phyloP scores from a whole-genome alignment of 2,888 invertebrate genomes.

The Macrosoma leucophasiata region DNA sequence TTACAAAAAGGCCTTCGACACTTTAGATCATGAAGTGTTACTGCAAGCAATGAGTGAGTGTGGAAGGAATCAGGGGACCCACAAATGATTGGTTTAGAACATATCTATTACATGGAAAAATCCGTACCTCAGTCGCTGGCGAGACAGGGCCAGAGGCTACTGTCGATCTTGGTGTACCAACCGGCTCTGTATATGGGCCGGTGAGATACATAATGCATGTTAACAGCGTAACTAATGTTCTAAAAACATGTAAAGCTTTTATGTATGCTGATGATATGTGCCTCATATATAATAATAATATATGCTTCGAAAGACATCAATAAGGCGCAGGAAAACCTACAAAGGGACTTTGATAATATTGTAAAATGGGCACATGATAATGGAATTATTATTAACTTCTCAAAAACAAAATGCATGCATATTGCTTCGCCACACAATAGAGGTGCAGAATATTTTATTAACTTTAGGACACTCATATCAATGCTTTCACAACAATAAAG shows the following conservation, averaged over 20 bases:
- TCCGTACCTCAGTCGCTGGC: too few species aligned
- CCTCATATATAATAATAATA: constrained; percentile 3
- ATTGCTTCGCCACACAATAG: constrained; percentile 5
- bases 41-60: constrained; percentile 21
- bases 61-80: constrained; percentile 19
- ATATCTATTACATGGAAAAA: constrained; percentile 4
- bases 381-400: constrained; percentile 3
- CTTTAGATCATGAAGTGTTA: constrained; percentile 15
- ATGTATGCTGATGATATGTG: constrained; percentile 8
- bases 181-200: constrained; percentile 20
- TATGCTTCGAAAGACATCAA: constrained; percentile 1
- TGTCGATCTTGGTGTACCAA: constrained; percentile 17
- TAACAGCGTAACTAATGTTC: constrained; percentile 19
- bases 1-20: constrained; percentile 22
- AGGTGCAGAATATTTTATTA: too few species aligned
- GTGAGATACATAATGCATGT: constrained; percentile 23
- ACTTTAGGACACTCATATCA: too few species aligned
- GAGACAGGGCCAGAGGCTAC: too few species aligned
- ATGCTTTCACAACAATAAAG: too few species aligned
- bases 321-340: neutral
- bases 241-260: constrained; percentile 3
- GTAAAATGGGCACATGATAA: constrained; percentile 9
- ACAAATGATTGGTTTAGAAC: constrained; percentile 10
- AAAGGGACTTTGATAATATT: constrained; percentile 4
- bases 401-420: constrained; percentile 10